Evolutionary conservation across 2,113 vertebrate species (phyloP).

Genomic region (Steatornis caripensis): DNA sequence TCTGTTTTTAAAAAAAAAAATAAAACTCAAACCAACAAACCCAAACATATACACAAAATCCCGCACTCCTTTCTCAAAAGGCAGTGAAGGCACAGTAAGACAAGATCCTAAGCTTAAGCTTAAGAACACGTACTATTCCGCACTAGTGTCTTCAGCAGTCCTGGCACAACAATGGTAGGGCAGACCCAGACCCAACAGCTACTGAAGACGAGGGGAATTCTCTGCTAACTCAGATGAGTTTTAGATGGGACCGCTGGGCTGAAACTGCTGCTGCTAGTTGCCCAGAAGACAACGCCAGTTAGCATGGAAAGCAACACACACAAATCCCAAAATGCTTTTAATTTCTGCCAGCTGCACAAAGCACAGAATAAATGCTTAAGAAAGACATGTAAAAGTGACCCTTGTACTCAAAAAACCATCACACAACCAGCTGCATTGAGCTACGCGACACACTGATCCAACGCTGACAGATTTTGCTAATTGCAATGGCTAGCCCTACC

Average conservation of each 20-base stretch:
- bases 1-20: not conserved
- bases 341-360: not conserved
- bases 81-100: not conserved
- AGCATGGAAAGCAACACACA: not conserved
- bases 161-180: not conserved
- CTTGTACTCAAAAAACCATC: not conserved
- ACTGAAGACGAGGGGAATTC: rapidly evolving
- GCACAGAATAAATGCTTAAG: not conserved
- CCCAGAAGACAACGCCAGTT: not conserved
- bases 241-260: not conserved
- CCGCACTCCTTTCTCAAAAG: not conserved
- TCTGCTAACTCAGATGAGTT: not conserved
- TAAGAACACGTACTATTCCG: not conserved
- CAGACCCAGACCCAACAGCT: not conserved
- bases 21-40: not conserved
- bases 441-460: not conserved
- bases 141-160: not conserved
- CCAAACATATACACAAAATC: not conserved
- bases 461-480: not conserved
- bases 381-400: not conserved
- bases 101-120: not conserved
- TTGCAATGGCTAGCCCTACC: not conserved
- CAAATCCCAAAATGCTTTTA: not conserved
- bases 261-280: not conserved
- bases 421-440: not conserved